Evolutionary conservation across 23 tunicate genomes (phyloP).

Genomic region (Botrylloides violaceus): DNA sequence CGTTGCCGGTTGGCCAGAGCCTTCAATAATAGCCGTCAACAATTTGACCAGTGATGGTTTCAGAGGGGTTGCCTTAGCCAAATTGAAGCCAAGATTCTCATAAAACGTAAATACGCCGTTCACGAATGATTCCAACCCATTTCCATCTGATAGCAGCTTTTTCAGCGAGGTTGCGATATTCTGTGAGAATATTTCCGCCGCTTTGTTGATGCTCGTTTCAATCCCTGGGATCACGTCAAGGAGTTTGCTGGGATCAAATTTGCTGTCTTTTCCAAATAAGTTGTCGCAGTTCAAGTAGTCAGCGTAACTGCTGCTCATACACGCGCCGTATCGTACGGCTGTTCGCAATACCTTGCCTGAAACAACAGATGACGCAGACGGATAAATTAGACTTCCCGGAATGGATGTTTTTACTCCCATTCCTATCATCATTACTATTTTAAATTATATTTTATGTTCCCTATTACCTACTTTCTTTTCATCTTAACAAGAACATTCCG

Average conservation of each 20-base stretch:
- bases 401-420: too few species aligned
- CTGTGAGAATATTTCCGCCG: neutral
- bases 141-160: conserved; percentile 10
- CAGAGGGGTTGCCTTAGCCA: neutral
- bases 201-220: neutral
- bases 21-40: neutral
- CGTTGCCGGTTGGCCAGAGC: neutral
- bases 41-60: conserved; percentile 4
- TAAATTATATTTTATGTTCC: too few species aligned
- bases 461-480: too few species aligned
- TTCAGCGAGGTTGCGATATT: neutral
- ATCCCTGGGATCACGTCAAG: conserved; percentile 12
- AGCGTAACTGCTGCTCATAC: conserved; percentile 1
- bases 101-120: neutral
- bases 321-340: conserved; percentile 9
- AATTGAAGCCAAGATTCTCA: conserved; percentile 14
- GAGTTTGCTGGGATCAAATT: conserved; percentile 8
- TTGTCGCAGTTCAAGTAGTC: conserved; percentile 5
- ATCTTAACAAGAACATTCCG: too few species aligned
- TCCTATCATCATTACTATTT: too few species aligned
- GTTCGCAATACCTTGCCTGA: neutral
- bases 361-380: too few species aligned
- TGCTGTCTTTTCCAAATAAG: conserved; percentile 16
- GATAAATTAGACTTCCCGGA: too few species aligned
- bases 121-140: neutral